These are phyloP conservation scores for Drosophila sproati DNA, from an alignment of 1,140 invertebrate species.

Conservation along the genomic window DNA sequence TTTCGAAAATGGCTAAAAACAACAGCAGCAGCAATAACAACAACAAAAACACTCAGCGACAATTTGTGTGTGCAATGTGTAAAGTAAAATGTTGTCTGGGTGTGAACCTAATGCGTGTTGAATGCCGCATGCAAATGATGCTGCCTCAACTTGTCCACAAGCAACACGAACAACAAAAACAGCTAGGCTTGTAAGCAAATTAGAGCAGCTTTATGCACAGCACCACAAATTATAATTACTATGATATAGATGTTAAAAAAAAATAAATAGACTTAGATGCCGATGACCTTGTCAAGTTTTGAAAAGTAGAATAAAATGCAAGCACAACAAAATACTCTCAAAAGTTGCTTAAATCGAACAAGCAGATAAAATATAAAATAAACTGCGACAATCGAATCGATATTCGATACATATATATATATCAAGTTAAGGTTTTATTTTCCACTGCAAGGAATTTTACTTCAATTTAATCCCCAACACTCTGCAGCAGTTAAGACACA, in stretches of 20 bases:
- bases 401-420: no score
- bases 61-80: constrained; percentile 79
- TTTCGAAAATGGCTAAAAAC: constrained; percentile 28
- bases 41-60: constrained; percentile 58
- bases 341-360: not conserved
- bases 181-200: constrained; percentile 73
- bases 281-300: constrained; percentile 25
- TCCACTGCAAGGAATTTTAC: no score
- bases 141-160: constrained; percentile 26
- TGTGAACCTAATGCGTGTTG: constrained; percentile 79
- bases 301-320: not conserved
- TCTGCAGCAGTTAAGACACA: not conserved
- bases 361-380: no score
- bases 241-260: constrained; percentile 66
- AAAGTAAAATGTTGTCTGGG: constrained; percentile 78
- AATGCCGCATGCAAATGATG: constrained; percentile 49
- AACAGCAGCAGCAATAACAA: constrained; percentile 23
- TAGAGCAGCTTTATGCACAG: constrained; percentile 58
- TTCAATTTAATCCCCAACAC: no score
- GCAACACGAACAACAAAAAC: constrained; percentile 22
- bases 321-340: not conserved
- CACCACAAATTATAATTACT: constrained; percentile 50
- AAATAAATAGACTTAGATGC: constrained; percentile 15
- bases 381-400: no score
- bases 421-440: no score